These are phyloP conservation scores for Percopsis omiscomaycus DNA, from an alignment of 2,797 vertebrate genomes.

Conservation along the genomic window DNA sequence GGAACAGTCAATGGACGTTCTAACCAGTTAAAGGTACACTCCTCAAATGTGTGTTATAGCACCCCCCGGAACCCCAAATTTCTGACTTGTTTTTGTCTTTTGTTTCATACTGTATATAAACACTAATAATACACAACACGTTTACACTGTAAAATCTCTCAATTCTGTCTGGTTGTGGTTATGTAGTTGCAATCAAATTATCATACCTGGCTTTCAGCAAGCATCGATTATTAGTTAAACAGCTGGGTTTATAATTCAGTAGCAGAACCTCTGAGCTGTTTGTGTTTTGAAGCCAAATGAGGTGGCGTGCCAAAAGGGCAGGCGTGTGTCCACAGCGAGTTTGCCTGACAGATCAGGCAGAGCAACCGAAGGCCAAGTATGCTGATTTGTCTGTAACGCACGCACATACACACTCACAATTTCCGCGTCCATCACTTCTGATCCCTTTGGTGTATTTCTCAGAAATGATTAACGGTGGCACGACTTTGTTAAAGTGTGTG, in stretches of 20 bases:
- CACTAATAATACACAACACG: too few relatives aligned
- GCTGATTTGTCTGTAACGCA: background rate
- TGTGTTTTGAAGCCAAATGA: constrained; percentile 44
- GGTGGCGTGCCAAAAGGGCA: constrained; percentile 26
- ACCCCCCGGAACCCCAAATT: too few relatives aligned
- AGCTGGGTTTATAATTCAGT: constrained; percentile 43
- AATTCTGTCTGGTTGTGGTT: background rate
- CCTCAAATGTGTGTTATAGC: background rate
- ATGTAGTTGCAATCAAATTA: constrained; percentile 12
- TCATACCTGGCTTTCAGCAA: constrained; percentile 7
- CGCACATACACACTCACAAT: background rate
- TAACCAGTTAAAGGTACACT: background rate
- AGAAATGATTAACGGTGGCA: constrained; percentile 12
- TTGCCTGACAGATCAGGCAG: constrained; percentile 21
- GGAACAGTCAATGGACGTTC: background rate
- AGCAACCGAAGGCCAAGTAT: constrained; percentile 12
- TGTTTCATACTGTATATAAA: too few relatives aligned
- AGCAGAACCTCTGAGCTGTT: constrained; percentile 31
- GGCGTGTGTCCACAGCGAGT: background rate
- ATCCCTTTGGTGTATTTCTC: constrained; percentile 3
- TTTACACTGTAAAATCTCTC: constrained; percentile 5
- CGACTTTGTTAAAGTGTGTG: too few relatives aligned
- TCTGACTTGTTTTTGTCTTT: too few relatives aligned
- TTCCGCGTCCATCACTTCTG: constrained; percentile 7
- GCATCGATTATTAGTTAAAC: constrained; percentile 33